Percentiles rank a stretch among this genome's conserved stretches.
phyloP scores from a whole-genome alignment of 2,113 vertebrate genomes.

The Reinhardtius hippoglossoides region DNA sequence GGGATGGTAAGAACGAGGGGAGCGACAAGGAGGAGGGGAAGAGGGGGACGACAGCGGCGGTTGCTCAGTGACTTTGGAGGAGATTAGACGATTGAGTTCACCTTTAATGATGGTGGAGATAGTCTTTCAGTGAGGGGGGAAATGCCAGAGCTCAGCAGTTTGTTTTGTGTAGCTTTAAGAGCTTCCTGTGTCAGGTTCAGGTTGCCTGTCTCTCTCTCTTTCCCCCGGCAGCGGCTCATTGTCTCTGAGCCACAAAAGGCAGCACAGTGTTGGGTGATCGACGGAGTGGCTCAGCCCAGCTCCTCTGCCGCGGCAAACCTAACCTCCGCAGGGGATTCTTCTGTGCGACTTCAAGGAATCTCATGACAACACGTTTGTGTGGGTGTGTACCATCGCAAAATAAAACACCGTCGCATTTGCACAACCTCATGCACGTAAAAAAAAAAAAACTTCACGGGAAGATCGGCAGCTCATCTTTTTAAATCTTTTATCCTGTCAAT shows the following conservation, averaged over 20 bases:
- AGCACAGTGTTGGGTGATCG: conserved; percentile 70
- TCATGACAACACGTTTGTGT: conserved; percentile 54
- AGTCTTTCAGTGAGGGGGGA: conserved; percentile 82
- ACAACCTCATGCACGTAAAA: conserved; percentile 2
- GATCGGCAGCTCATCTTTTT: conserved; percentile 13
- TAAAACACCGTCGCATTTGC: conserved; percentile 21
- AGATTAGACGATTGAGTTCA: conserved; percentile 82
- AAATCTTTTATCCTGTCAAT: not conserved
- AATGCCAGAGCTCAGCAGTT: conserved; percentile 83
- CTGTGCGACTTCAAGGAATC: conserved; percentile 58
- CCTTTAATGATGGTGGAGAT: conserved; percentile 81
- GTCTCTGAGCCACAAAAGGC: conserved; percentile 77
- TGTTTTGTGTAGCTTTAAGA: conserved; percentile 83
- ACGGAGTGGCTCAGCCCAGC: conserved; percentile 54
- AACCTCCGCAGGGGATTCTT: conserved; percentile 58
- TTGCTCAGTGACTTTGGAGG: conserved; percentile 78
- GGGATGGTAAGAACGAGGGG: conserved; percentile 37
- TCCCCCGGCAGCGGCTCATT: conserved; percentile 72
- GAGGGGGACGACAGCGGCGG: conserved; percentile 39
- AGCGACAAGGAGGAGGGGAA: conserved; percentile 33
- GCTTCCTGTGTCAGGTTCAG: conserved; percentile 86
- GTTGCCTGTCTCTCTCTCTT: conserved; percentile 74
- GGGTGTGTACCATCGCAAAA: conserved; percentile 41
- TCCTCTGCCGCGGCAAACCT: conserved; percentile 60
- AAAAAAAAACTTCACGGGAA: conserved; percentile 14